Evolutionary conservation across 2,113 vertebrate species (phyloP), one percentile per base, ranked within the genome.

Genomic region (Anolis sagrei): DNA sequence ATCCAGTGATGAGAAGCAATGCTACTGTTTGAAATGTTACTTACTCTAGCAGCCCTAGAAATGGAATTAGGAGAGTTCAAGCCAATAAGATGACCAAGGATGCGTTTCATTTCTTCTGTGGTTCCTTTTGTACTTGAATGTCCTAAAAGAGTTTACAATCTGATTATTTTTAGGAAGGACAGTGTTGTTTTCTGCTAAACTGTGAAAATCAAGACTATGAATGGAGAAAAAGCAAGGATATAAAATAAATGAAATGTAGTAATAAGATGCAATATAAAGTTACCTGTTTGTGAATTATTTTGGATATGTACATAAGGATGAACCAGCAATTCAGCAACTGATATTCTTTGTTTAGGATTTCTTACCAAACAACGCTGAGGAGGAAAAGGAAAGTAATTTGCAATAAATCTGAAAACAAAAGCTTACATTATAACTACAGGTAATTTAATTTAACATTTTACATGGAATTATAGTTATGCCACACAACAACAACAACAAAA

Each of bases 11-110:
- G 11, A 58, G 51, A 64, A 74, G 8, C n/a, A 64, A 25, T 34
- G 7, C 29, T 21, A 58, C 14, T 75, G 49, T 34, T 36, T 5
- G 88, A 44, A 87, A 81, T 18, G 13, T 73, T 68, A 93, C 97
- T 97, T 94, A 99, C 98, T 92, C 96, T 98, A 3, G 98, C 97
- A 92, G 98, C 97, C 96, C 97, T 97, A 88, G 97, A 96, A 91
- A 99, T 99, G 90, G 97, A 98, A 93, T 97, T 98, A 76, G 98
- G 98, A 91, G 99, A 99, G 96, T 98, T 98, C 83, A 99, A 96
- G 82, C 95, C 98, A 83, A 98, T 97, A 1, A 99, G 97, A 66
- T 99, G 98, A 0, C 97, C 98, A 70, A 99, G 96, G 90, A 99
- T 98, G 87, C 94, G 96, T 92, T 97, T 96, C 89, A 99, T 95